A percentile compares a stretch with the other conserved stretches of the same genome.
These are phyloP conservation scores for Falco naumanni DNA, from an alignment of 2,797 vertebrate genomes.

Conservation along the genomic window DNA sequence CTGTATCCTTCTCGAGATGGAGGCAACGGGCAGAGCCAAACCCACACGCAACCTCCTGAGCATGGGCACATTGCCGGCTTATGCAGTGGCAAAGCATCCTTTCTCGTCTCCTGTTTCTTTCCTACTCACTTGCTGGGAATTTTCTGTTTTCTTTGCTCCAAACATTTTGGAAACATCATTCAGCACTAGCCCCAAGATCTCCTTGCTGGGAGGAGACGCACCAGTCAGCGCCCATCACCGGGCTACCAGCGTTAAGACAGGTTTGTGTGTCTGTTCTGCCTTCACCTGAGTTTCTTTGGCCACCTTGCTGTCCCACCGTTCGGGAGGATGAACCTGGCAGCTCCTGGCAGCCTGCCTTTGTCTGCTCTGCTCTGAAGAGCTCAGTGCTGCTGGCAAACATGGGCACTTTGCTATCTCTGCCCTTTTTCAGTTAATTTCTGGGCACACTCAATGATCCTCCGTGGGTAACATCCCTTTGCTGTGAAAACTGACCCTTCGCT, in stretches of 20 bases:
- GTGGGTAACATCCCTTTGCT: not conserved
- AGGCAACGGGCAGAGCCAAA: not conserved
- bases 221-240: not conserved
- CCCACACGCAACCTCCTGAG: not conserved
- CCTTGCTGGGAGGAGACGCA: not conserved
- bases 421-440: not conserved
- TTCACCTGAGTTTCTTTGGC: not conserved
- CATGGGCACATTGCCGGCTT: not conserved
- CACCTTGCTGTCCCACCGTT: not conserved
- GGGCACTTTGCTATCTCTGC: not conserved
- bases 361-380: not conserved
- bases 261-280: not conserved
- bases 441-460: not conserved
- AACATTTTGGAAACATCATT: not conserved
- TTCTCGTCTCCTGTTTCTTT: not conserved
- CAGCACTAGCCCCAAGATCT: not conserved
- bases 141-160: not conserved
- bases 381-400: rapidly evolving
- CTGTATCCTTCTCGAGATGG: not conserved
- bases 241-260: not conserved
- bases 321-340: not conserved
- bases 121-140: not conserved
- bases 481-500: not conserved
- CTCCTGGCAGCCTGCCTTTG: not conserved
- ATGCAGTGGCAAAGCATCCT: not conserved